These are phyloP conservation scores for Sinonovacula constricta DNA, from an alignment of 1,140 invertebrate species.

Conservation along the genomic window DNA sequence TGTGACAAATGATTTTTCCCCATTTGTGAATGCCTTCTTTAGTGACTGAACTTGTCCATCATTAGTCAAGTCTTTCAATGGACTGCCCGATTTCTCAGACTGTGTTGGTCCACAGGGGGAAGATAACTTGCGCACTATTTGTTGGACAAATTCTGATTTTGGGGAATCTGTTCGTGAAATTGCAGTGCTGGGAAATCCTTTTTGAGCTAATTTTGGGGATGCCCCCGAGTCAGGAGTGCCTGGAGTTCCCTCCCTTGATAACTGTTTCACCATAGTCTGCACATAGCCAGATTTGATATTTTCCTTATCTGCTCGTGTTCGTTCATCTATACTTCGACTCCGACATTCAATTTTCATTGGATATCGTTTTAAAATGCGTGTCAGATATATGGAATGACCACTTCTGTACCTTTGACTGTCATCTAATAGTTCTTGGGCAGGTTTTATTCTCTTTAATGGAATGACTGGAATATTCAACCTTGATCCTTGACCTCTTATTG, in stretches of 20 bases:
- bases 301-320: constrained; percentile 69
- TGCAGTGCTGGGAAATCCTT: constrained; percentile 32
- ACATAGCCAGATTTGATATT: constrained; percentile 69
- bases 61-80: constrained; percentile 70
- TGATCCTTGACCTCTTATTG: constrained; percentile 18
- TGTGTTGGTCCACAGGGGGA: constrained; percentile 60
- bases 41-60: constrained; percentile 66
- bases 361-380: constrained; percentile 68
- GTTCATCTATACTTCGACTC: constrained; percentile 30
- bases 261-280: constrained; percentile 66
- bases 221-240: constrained; percentile 61
- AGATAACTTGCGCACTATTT: constrained; percentile 67
- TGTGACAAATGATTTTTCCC: constrained; percentile 56
- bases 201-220: constrained; percentile 51
- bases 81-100: constrained; percentile 49
- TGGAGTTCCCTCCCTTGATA: constrained; percentile 71
- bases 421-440: constrained; percentile 72
- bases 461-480: constrained; percentile 38
- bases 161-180: constrained; percentile 63
- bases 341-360: constrained; percentile 55
- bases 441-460: constrained; percentile 63
- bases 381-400: constrained; percentile 69
- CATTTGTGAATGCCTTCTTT: constrained; percentile 60
- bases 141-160: constrained; percentile 68
- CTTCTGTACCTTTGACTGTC: constrained; percentile 72